Evolutionary conservation across 2,888 invertebrate genomes (phyloP), one percentile per base, ranked within the genome.

Genomic region (Nesidiocoris tenuis): DNA sequence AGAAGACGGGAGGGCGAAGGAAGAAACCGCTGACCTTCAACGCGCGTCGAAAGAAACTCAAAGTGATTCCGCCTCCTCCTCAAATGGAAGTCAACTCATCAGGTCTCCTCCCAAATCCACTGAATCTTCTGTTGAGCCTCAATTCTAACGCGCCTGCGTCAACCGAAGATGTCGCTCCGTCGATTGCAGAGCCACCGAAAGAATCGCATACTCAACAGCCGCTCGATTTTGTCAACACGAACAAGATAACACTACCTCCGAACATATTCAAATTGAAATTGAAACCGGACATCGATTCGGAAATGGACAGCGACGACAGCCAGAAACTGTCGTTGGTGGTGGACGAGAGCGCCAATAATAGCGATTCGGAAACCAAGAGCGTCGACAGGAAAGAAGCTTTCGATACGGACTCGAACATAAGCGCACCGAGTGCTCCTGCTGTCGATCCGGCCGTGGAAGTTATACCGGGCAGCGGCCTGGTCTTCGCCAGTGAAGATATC

Each of bases 401-500:
- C 24, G 76, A 78, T 24, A 67, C 77, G 23, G 61, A 82, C 70
- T n/a, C 21, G 5, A 66, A 77, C 19, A 23, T 19, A 3, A 76
- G 66, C 70, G 25, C 21, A 57, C 74, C 59, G 19, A 55, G 55
- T 54, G 67, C 65, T 66, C 59, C 55, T 39, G 75, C 61, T 56
- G 71, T 76, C 39, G 81, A 70, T 59, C 83, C 83, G 79, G 79
- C 80, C 74, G 54, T 61, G 39, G 72, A 61, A 19, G 61, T 24
- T 0, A 1, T n/a, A 1, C 19, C 57, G 18, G 22, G 59, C 12
- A 76, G 76, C 59, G 77, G 76, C 24, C 78, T 81, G 17, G 80
- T 79, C 16, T 59, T 81, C n/a, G 90, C 90, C 0, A 86, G 87
- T 23, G 86, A 88, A 22, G 90, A 92, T 80, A 86, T 90, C 21